A percentile compares a stretch with the other conserved stretches of the same genome.
Conservation (phyloP, 2,888 invertebrate species). For the Asteroscopus sphinx region DNA sequence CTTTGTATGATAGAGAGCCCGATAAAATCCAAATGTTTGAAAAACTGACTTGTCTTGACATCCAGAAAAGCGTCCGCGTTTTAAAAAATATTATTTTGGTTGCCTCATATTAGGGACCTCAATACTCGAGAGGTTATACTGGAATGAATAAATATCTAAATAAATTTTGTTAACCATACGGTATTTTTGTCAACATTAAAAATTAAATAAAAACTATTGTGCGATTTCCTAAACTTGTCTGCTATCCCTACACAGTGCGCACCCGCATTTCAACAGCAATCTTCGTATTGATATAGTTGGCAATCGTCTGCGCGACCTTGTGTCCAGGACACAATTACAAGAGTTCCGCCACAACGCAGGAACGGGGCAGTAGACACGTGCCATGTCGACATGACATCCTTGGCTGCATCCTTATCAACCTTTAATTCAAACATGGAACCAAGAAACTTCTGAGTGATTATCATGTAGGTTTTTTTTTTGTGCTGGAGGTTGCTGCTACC, state of each 20-base stretch:
- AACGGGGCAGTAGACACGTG: constrained; percentile 65
- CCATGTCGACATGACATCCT: constrained; percentile 59
- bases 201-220: not conserved
- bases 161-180: too few relatives aligned
- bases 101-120: too few relatives aligned
- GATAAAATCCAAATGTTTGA: too few relatives aligned
- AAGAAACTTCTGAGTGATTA: constrained; percentile 17
- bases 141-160: too few relatives aligned
- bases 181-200: too few relatives aligned
- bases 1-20: too few relatives aligned
- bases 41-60: too few relatives aligned
- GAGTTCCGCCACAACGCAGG: constrained; percentile 69
- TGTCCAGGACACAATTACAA: constrained; percentile 77
- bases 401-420: constrained; percentile 70
- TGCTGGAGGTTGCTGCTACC: too few relatives aligned
- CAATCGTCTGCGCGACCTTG: constrained; percentile 76
- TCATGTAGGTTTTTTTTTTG: too few relatives aligned
- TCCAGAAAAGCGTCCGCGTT: too few relatives aligned
- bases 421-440: constrained; percentile 2
- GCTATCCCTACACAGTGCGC: constrained; percentile 60
- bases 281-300: constrained; percentile 83
- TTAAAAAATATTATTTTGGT: too few relatives aligned
- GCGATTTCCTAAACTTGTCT: constrained; percentile 43
- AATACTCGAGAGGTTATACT: too few relatives aligned
- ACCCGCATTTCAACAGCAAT: constrained; percentile 82